Conservation (phyloP, 2,797 vertebrate species). For the Notamacropus eugenii region DNA sequence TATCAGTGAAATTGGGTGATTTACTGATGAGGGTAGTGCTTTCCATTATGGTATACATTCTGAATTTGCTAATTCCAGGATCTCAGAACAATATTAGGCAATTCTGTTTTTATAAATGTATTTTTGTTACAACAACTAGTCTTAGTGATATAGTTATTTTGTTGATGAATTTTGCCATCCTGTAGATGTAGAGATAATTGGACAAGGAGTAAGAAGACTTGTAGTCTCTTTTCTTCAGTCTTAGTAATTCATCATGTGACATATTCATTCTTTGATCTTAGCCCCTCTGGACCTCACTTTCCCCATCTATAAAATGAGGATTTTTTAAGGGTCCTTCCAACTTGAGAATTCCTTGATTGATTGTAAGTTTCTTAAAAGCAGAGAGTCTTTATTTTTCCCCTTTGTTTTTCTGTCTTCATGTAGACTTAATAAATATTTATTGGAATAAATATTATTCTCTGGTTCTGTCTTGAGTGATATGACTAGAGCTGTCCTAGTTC, state of each 20-base stretch:
- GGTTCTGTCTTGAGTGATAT: not conserved
- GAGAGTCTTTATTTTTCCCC: not conserved
- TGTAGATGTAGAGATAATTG: not conserved
- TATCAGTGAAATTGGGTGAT: constrained; percentile 65
- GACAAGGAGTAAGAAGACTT: not conserved
- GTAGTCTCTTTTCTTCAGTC: not conserved
- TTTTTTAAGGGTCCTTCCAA: not conserved
- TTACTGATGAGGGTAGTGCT: constrained; percentile 55
- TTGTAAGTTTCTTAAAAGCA: not conserved
- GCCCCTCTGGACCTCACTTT: not conserved
- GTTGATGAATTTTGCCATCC: not conserved
- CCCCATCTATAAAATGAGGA: not conserved
- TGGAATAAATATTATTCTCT: not conserved
- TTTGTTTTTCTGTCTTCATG: not conserved
- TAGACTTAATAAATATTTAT: not conserved
- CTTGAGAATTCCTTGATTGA: not conserved
- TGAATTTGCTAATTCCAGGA: not conserved
- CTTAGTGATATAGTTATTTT: not conserved
- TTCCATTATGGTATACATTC: not conserved
- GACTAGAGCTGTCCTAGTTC: not conserved
- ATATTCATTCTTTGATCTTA: not conserved
- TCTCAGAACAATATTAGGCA: not conserved
- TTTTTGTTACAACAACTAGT: not conserved
- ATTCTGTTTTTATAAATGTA: not conserved
- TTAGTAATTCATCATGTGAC: not conserved